Evolutionary conservation across 2,113 vertebrate species (phyloP).

Genomic region (Daboia siamensis): DNA sequence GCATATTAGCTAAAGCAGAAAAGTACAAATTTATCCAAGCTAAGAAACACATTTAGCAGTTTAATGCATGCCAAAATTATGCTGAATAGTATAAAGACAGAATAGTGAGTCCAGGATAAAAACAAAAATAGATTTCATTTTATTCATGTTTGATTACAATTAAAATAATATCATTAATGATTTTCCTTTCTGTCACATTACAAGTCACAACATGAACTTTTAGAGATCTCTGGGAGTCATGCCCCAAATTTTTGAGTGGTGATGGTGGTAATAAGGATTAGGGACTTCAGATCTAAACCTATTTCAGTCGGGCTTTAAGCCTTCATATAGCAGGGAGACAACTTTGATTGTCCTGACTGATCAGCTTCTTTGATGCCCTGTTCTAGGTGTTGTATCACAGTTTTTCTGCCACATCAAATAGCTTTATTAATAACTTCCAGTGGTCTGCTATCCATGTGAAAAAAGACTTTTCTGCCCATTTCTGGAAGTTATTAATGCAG

Average conservation of each 20-base stretch:
- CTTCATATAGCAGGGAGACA: background rate
- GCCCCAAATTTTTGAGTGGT: background rate
- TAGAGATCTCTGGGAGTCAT: background rate
- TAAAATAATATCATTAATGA: background rate
- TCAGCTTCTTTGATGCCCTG: background rate
- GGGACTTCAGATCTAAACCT: background rate
- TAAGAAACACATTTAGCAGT: background rate
- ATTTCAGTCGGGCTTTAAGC: background rate
- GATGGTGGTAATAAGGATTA: background rate
- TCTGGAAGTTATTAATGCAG: background rate
- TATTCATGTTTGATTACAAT: background rate
- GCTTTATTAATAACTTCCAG: background rate
- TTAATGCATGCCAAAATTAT: background rate
- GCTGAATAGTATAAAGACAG: background rate
- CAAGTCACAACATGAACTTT: background rate
- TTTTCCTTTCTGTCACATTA: background rate
- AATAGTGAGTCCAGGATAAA: background rate
- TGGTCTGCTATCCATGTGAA: background rate
- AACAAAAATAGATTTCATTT: background rate
- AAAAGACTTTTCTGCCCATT: background rate
- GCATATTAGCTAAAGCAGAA: background rate
- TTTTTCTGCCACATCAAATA: background rate
- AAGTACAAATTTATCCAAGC: background rate
- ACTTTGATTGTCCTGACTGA: background rate
- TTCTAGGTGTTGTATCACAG: background rate